Conservation (phyloP, 2,888 invertebrate genomes). For the Diplazon laetatorius region DNA sequence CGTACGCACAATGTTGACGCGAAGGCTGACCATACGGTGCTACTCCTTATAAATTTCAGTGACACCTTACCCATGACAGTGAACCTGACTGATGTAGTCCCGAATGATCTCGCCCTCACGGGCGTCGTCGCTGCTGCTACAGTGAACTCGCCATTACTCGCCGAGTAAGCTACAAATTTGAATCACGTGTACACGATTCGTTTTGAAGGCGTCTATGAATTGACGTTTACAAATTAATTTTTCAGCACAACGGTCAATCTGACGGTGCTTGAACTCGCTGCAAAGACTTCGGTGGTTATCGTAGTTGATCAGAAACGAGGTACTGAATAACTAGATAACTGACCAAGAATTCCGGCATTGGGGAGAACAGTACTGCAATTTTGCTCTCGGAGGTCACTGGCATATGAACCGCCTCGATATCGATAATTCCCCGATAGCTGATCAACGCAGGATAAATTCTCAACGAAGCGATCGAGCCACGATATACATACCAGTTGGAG, state of each 20-base stretch:
- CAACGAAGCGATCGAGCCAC: conserved; percentile 13
- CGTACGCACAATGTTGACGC: conserved; percentile 41
- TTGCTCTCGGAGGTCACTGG: conserved; percentile 25
- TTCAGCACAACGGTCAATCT: conserved; percentile 65
- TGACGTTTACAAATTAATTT: conserved; percentile 68
- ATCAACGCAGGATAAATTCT: conserved; percentile 41
- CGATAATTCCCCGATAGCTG: conserved; percentile 43
- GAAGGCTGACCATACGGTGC: conserved; percentile 49
- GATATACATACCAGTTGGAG: conserved; percentile 18
- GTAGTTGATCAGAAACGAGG: conserved; percentile 1
- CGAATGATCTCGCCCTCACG: conserved; percentile 79
- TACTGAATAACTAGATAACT: background rate
- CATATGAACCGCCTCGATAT: conserved; percentile 32
- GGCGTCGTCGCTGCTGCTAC: conserved; percentile 83
- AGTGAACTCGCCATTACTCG: conserved; percentile 83
- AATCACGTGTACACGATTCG: conserved; percentile 28
- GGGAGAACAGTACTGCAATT: conserved; percentile 16
- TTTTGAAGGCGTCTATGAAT: conserved; percentile 57
- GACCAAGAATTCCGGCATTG: background rate
- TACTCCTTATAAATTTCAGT: conserved; percentile 81
- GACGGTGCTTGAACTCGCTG: conserved; percentile 45
- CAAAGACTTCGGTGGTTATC: conserved; percentile 63
- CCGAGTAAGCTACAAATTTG: conserved; percentile 82
- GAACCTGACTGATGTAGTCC: conserved; percentile 84
- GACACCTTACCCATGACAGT: conserved; percentile 83